A percentile compares a stretch with the other conserved stretches of the same genome.
These are phyloP conservation scores for Xanthia icteritia DNA, from an alignment of 2,888 invertebrate species.

Conservation along the genomic window DNA sequence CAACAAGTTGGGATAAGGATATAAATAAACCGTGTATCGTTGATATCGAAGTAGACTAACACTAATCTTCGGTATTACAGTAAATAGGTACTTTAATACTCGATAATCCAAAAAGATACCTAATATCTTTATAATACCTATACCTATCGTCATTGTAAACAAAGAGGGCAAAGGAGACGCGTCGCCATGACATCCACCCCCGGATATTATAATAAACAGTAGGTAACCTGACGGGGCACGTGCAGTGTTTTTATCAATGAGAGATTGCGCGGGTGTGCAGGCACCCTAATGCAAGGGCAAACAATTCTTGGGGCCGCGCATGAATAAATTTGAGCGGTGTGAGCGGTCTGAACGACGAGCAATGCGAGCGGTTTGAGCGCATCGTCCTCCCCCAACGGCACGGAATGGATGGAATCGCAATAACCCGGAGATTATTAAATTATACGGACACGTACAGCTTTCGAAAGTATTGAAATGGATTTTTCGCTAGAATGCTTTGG, in stretches of 20 bases:
- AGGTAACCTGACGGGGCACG: conserved; percentile 87
- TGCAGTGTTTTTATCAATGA: conserved; percentile 87
- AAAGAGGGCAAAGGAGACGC: conserved; percentile 40
- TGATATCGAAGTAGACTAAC: conserved; percentile 46
- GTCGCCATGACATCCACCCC: conserved; percentile 61
- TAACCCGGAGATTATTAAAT: conserved; percentile 88
- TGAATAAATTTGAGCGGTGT: conserved; percentile 80
- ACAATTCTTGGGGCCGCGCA: conserved; percentile 83
- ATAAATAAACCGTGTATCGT: conserved; percentile 47
- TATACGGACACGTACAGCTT: conserved; percentile 82
- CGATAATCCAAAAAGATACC: conserved; percentile 35
- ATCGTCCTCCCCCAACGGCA: conserved; percentile 76
- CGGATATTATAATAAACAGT: conserved; percentile 84
- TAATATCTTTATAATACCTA: conserved; percentile 26
- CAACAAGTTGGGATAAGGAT: conserved; percentile 23
- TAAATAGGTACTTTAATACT: conserved; percentile 42
- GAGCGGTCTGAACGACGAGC: conserved; percentile 74
- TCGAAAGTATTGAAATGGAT: conserved; percentile 72
- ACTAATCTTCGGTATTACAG: conserved; percentile 42
- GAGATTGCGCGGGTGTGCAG: conserved; percentile 65
- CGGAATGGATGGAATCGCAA: conserved; percentile 81
- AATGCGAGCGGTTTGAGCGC: conserved; percentile 65
- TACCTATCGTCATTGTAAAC: conserved; percentile 36
- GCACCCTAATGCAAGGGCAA: conserved; percentile 82
- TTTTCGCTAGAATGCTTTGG: conserved; percentile 70